A percentile compares a stretch with the other conserved stretches of the same genome.
Conservation (phyloP, 2,797 vertebrate species). For the Dicrostonyx torquatus region DNA sequence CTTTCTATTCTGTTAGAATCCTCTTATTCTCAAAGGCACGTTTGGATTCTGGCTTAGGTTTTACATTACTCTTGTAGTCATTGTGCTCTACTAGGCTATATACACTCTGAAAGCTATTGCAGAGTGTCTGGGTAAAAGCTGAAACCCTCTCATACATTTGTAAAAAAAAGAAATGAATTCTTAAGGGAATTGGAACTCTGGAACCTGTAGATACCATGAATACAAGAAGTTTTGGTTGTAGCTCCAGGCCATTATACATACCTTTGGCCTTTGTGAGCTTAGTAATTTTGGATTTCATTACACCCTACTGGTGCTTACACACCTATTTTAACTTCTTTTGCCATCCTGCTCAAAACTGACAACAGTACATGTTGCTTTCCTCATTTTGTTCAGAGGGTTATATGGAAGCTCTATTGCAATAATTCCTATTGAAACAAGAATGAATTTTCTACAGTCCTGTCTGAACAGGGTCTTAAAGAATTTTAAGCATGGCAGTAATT, state of each 20-base stretch:
- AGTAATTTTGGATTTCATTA: constrained; percentile 48
- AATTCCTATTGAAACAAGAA: constrained; percentile 39
- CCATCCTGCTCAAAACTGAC: constrained; percentile 23
- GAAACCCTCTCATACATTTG: not conserved
- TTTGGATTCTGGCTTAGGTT: constrained; percentile 62
- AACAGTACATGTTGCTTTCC: constrained; percentile 40
- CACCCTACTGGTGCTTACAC: constrained; percentile 49
- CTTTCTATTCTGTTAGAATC: constrained; percentile 46
- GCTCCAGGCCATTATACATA: constrained; percentile 5
- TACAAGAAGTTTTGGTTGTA: constrained; percentile 11
- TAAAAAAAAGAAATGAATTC: constrained; percentile 21
- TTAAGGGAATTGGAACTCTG: constrained; percentile 53
- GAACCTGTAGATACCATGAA: constrained; percentile 33
- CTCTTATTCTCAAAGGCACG: not conserved
- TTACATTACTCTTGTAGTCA: constrained; percentile 54
- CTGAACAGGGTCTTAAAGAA: constrained; percentile 38
- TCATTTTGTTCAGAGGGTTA: constrained; percentile 38
- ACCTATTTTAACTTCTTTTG: constrained; percentile 55
- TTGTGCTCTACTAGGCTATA: not conserved
- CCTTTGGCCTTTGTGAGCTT: constrained; percentile 14
- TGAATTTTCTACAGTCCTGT: constrained; percentile 14
- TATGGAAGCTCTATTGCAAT: constrained; percentile 31
- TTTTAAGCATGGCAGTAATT: constrained; percentile 17
- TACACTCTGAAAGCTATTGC: constrained; percentile 16
- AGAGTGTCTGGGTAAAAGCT: constrained; percentile 36